Evolutionary conservation across 2,113 vertebrate species (phyloP).

Genomic region (Ophthalmolycus amberensis): DNA sequence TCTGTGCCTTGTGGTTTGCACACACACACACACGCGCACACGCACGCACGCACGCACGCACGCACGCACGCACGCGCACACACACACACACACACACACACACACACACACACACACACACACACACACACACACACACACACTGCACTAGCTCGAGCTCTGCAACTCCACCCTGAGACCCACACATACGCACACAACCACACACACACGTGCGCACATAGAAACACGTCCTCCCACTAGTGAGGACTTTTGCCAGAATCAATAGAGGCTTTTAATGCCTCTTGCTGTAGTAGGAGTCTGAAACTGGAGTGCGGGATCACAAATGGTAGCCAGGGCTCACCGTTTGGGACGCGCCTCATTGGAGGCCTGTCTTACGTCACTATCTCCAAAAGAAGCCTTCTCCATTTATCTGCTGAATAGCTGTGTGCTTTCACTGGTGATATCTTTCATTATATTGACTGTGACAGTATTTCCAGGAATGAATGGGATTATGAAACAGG

Average conservation of each 20-base stretch:
- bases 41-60: conserved; percentile 25
- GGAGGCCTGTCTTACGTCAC: conserved; percentile 41
- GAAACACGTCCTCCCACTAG: conserved; percentile 63
- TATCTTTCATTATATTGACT: not conserved
- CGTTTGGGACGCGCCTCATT: conserved; percentile 53
- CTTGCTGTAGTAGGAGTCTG: conserved; percentile 70
- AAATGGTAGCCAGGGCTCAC: conserved; percentile 52
- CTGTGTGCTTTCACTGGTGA: not conserved
- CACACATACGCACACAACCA: conserved; percentile 41
- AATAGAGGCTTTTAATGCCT: conserved; percentile 79
- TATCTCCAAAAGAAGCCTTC: not conserved
- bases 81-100: conserved; percentile 41
- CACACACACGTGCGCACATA: conserved; percentile 41
- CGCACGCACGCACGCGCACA: too few species aligned
- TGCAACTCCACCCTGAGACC: conserved; percentile 65
- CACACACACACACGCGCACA: conserved; percentile 23
- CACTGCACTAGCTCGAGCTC: conserved; percentile 20
- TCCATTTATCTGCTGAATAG: not conserved
- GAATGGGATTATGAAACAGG: not conserved
- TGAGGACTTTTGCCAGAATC: conserved; percentile 79
- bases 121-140: conserved; percentile 35
- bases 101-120: conserved; percentile 25
- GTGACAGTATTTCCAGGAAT: not conserved
- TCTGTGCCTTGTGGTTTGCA: conserved; percentile 51
- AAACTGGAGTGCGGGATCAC: conserved; percentile 68